Evolutionary conservation across 37 sponge, comb jelly and placozoan species (phyloP).

Genomic region (Dysidea cf. avara): DNA sequence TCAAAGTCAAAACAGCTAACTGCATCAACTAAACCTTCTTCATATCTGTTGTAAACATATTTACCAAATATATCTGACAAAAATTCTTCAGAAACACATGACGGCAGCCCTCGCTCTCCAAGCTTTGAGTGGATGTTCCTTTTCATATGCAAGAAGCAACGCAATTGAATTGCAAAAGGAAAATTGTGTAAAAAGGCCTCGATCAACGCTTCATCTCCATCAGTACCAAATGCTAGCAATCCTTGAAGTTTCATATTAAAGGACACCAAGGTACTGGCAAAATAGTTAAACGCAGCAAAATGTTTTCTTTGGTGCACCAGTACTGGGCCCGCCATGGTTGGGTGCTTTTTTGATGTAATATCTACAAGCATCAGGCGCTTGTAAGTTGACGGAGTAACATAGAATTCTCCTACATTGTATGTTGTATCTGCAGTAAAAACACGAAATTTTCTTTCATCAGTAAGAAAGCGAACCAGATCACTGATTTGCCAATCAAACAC

Average conservation of each 20-base stretch:
- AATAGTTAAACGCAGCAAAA: constrained; percentile 28
- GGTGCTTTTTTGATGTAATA: constrained; percentile 6
- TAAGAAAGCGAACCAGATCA: constrained; percentile 30
- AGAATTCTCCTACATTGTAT: constrained; percentile 49
- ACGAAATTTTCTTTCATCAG: neutral
- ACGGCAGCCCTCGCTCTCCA: constrained; percentile 3
- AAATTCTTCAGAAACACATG: constrained; percentile 22
- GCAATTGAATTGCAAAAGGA: constrained; percentile 38
- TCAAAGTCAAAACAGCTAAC: constrained; percentile 20
- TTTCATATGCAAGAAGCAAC: constrained; percentile 52
- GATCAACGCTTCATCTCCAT: constrained; percentile 35
- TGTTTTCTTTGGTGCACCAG: constrained; percentile 28
- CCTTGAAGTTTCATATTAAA: constrained; percentile 19
- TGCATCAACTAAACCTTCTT: constrained; percentile 49
- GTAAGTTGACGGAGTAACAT: constrained; percentile 48
- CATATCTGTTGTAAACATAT: neutral
- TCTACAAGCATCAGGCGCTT: constrained; percentile 38
- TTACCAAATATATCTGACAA: constrained; percentile 53
- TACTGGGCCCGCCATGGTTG: constrained; percentile 26
- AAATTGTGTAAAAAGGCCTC: constrained; percentile 37
- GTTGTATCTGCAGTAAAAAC: constrained; percentile 44
- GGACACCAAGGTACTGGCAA: constrained; percentile 28
- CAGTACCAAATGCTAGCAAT: constrained; percentile 44
- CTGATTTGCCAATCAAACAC: constrained; percentile 35
- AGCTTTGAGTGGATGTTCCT: constrained; percentile 28